Evolutionary conservation across 2,888 invertebrate species (phyloP).

Genomic region (Ectemnius cavifrons): DNA sequence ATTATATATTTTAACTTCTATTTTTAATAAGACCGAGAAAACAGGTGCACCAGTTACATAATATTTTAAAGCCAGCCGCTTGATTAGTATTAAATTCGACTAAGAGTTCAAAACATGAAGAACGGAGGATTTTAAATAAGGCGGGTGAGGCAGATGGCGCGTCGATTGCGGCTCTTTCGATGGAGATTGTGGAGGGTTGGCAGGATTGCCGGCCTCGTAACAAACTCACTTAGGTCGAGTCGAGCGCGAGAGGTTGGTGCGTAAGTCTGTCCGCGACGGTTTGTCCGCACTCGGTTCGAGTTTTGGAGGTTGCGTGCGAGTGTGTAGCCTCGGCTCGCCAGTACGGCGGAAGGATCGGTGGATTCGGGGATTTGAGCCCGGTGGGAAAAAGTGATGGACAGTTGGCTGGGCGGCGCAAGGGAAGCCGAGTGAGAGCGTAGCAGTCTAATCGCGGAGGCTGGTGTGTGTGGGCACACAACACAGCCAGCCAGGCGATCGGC

Average conservation of each 20-base stretch:
- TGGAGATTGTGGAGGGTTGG: slow-evolving; percentile 45
- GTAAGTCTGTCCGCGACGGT: slow-evolving; percentile 62
- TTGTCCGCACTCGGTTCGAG: slow-evolving; percentile 59
- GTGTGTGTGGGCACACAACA: slow-evolving; percentile 47
- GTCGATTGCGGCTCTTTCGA: neutral
- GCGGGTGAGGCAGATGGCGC: neutral
- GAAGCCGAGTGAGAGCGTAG: slow-evolving; percentile 14
- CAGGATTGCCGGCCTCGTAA: slow-evolving; percentile 65
- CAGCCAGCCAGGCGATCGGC: slow-evolving; percentile 33
- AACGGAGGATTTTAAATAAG: neutral
- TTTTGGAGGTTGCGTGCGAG: slow-evolving; percentile 45
- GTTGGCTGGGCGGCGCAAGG: neutral
- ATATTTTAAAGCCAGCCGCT: too few species aligned
- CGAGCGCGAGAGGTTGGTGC: slow-evolving; percentile 68
- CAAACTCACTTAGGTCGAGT: slow-evolving; percentile 67
- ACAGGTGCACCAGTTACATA: too few species aligned
- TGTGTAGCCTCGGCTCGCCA: slow-evolving; percentile 27
- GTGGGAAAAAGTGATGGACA: neutral
- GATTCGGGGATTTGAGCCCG: neutral
- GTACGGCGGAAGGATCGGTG: slow-evolving; percentile 12
- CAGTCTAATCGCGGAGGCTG: slow-evolving; percentile 19
- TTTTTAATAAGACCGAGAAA: too few species aligned
- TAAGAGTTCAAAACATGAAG: too few species aligned
- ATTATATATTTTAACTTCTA: too few species aligned
- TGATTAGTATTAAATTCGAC: too few species aligned